Evolutionary conservation across 1,140 invertebrate genomes (phyloP), one percentile per base, ranked within the genome.

Genomic region (Ectropis grisescens): DNA sequence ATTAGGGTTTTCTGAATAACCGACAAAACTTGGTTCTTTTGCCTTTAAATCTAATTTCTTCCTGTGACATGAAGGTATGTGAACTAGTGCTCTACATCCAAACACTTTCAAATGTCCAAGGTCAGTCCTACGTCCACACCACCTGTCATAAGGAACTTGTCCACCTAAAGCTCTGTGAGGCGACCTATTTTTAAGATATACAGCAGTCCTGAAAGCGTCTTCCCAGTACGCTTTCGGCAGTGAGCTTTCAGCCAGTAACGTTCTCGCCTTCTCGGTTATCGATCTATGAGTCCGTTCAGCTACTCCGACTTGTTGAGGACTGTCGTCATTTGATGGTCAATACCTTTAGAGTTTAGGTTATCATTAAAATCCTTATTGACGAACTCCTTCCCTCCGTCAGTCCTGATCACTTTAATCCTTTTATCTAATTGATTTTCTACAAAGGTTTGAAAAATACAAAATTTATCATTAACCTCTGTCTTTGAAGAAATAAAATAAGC

Each of bases 261-360:
- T 31, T 13, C 36, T 13, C 7, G 36, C 36, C 22, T 38, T 38
- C 9, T 38, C 36, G 1, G 31, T 16, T 5, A 38, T 31, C 8
- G 36, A 14, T 15, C 36, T 13, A 13, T 38, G 30, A 11, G 29
- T 27, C 13, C 36, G 30, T 12, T 31, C 36, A 31, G 36, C 36
- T 13, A 38, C 29, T 11, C 28, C 28, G 27, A 31, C 31, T 12
- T 32, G 30, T 25, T 39, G 16, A 2, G 37, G 37, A 6, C 28
- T 32, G 31, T 29, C 1, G 28, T 38, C 11, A 3, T 30, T 10
- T 38, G 28, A 13, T 38, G 29, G 7, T 30, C 31, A 2, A 38
- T 31, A 22, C 34, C 26, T 5, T 9, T 14, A 7, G 25, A 15
- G 3, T 3, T 4, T 19, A 19, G 8, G 16, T 4, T 4, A 3